These are phyloP conservation scores for Cyrtodaria siliqua DNA, from an alignment of 2,888 invertebrate genomes.

Conservation along the genomic window DNA sequence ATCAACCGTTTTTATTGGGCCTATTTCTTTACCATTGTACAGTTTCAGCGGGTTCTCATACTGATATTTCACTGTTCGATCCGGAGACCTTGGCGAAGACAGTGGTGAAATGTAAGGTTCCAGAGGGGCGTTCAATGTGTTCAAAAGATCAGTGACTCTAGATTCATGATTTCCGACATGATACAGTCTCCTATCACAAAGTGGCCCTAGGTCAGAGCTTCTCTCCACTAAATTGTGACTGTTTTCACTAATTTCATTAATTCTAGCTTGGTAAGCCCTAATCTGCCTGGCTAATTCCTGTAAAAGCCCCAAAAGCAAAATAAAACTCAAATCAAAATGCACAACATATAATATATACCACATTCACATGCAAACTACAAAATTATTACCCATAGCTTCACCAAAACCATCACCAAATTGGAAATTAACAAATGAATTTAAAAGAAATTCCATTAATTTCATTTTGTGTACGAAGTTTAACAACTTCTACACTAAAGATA, in stretches of 20 bases:
- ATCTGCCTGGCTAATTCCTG: constrained; percentile 80
- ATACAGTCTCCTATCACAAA: constrained; percentile 58
- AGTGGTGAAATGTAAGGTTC: constrained; percentile 59
- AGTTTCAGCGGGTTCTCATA: constrained; percentile 64
- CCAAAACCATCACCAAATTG: background rate
- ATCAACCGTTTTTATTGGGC: constrained; percentile 23
- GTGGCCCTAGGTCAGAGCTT: constrained; percentile 63
- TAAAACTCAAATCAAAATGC: background rate
- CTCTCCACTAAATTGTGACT: constrained; percentile 72
- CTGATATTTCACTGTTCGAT: constrained; percentile 47
- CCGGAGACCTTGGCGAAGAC: constrained; percentile 42
- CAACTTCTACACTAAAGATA: no score
- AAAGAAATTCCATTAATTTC: no score
- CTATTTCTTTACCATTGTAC: constrained; percentile 46
- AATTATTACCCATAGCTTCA: background rate
- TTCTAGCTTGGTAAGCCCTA: constrained; percentile 73
- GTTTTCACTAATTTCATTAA: constrained; percentile 78
- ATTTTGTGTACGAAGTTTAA: no score
- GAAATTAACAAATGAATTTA: no score
- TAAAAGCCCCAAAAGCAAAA: constrained; percentile 56
- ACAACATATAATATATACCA: constrained; percentile 25
- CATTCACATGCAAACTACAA: constrained; percentile 11
- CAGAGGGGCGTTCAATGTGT: constrained; percentile 56
- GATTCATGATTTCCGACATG: constrained; percentile 56
- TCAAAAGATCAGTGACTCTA: constrained; percentile 43